A percentile compares a stretch with the other conserved stretches of the same genome.
Conservation (phyloP, 2,888 invertebrate genomes). For the Amiota communis region DNA sequence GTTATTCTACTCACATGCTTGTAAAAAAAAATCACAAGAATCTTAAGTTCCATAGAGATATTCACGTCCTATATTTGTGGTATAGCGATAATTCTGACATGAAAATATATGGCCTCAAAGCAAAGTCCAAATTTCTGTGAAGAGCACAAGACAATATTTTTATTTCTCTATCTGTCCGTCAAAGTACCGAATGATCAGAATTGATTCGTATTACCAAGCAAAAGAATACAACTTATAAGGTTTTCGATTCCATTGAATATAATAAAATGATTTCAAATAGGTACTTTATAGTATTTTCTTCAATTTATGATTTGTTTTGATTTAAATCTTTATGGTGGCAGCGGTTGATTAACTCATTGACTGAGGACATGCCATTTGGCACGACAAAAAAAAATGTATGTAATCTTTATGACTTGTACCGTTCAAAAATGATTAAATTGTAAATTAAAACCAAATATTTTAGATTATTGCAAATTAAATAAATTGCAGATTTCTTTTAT, state of each 20-base stretch:
- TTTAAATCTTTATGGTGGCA: neutral
- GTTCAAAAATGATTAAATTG: no score
- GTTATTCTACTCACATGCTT: no score
- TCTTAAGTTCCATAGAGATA: neutral
- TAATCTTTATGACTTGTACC: no score
- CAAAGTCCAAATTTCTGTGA: constrained; percentile 3
- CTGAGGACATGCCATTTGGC: no score
- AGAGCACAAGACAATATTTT: neutral
- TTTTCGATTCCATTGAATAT: no score
- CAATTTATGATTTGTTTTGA: constrained; percentile 24
- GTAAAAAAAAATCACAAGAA: neutral
- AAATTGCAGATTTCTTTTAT: no score
- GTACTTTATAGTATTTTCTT: neutral
- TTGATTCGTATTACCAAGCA: neutral
- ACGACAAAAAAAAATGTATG: no score
- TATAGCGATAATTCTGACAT: constrained; percentile 1
- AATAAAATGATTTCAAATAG: no score
- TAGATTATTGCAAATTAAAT: no score
- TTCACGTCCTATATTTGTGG: neutral
- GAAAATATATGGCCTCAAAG: neutral
- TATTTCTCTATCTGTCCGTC: neutral
- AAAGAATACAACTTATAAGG: neutral
- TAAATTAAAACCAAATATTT: no score
- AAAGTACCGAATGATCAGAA: neutral
- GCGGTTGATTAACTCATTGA: no score